Conservation (phyloP, 2,113 vertebrate genomes). For the Halcyon malimbica region DNA sequence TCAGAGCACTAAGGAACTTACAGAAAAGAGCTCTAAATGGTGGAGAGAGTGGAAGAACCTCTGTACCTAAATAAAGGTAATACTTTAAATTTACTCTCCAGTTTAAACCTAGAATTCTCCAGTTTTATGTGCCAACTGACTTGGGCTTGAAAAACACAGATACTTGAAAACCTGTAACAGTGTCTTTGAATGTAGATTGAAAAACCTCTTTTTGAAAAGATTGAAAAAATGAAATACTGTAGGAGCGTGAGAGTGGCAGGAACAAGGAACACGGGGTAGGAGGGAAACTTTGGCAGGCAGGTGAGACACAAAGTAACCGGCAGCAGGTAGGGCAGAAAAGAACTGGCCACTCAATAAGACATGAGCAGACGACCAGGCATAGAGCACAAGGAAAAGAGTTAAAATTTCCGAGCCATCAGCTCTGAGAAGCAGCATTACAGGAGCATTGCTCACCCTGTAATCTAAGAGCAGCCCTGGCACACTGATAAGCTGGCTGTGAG, state of each 20-base stretch:
- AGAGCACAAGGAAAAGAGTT: neutral
- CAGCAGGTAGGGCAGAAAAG: neutral
- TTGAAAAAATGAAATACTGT: rapidly evolving
- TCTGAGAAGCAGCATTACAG: neutral
- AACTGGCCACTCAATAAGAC: neutral
- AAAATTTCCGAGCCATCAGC: neutral
- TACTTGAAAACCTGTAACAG: neutral
- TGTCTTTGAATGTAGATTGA: neutral
- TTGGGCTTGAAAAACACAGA: neutral
- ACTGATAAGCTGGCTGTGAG: neutral
- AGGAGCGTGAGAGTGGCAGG: neutral
- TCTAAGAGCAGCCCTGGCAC: slow-evolving; percentile 1
- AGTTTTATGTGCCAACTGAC: neutral
- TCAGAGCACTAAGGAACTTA: neutral
- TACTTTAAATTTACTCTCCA: neutral
- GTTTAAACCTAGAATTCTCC: neutral
- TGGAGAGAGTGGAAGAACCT: neutral
- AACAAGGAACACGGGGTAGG: neutral
- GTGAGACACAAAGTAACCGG: neutral
- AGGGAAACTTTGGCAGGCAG: neutral
- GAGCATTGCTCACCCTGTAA: neutral
- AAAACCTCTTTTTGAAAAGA: neutral
- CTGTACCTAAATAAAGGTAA: neutral
- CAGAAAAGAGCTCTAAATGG: neutral
- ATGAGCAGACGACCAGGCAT: rapidly evolving